Conservation (phyloP, 2,113 vertebrate species). For the Myrmecobius fasciatus region DNA sequence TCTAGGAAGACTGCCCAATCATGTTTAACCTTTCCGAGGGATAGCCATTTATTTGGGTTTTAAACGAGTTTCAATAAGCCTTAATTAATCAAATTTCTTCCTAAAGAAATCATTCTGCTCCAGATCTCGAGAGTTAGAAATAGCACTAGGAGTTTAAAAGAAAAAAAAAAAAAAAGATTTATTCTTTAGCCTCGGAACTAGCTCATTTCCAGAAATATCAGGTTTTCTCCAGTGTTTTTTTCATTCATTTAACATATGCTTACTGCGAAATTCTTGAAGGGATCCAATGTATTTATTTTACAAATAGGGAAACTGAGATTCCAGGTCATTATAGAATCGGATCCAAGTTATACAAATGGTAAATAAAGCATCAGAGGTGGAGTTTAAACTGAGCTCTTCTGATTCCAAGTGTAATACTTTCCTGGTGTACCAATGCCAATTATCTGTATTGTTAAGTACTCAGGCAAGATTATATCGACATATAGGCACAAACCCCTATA, state of each 20-base stretch:
- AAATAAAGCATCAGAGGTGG: neutral
- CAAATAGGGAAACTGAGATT: neutral
- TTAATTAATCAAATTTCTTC: constrained; percentile 42
- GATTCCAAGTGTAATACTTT: neutral
- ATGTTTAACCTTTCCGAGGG: neutral
- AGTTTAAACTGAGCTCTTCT: neutral
- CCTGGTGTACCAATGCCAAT: neutral
- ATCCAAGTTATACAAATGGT: neutral
- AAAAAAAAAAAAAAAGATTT: neutral
- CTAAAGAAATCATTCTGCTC: constrained; percentile 32
- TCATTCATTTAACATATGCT: neutral
- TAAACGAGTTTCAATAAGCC: constrained; percentile 20
- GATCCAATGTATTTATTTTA: neutral
- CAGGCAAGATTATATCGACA: neutral
- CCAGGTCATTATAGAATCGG: neutral
- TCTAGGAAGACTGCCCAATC: constrained; percentile 1
- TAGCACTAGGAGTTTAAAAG: neutral
- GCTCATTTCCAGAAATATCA: neutral
- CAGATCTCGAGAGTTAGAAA: constrained; percentile 15
- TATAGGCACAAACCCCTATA: neutral
- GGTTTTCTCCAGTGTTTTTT: neutral
- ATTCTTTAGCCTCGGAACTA: constrained; percentile 10
- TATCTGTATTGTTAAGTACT: neutral
- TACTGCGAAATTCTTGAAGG: neutral
- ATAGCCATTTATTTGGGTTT: constrained; percentile 34